Evolutionary conservation across 2,888 invertebrate species (phyloP), one percentile per base, ranked within the genome.

Genomic region (Trisateles emortualis): DNA sequence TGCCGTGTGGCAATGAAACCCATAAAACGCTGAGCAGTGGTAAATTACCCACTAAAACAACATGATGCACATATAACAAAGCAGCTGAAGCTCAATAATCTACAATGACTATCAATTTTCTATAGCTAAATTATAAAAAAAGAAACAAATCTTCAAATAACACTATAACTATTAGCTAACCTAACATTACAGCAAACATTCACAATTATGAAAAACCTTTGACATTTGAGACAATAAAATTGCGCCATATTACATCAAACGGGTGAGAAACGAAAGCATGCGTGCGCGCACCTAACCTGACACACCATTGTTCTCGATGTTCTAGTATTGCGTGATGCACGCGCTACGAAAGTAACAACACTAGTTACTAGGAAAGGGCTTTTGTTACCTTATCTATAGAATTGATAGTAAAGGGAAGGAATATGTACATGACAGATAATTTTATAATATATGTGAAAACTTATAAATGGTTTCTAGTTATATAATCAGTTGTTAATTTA

Each of bases 331-430:
- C 84, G 78, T 81, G 81, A 65, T 60, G 77, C 73, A 76, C 61
- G 67, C 68, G 81, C 74, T 36, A 11, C 14, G 81, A 85, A 84
- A 85, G 84, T 83, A 78, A 81, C 78, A 71, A 78, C 79, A 80
- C 69, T 72, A 76, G 75, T 32, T 33, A 24, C 19, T 29, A 19
- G 60, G 64, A 72, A 76, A 68, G 41, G 22, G 24, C 9, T 54
- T 56, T 68, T 59, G 59, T 72, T 70, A 67, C 3, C 13, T 26
- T 26, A 26, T 22, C 22, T 2, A 22, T 22, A 22, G 22, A 22
- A 22, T 22, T 3, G 22, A 5, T 22, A 22, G 5, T 5, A 3
- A 5, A 3, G 5, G 3, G 22, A 22, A 22, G n/a, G n/a, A n/a
- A n/a, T n/a, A n/a, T n/a, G n/a, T n/a, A n/a, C n/a, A n/a, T n/a